Percentiles rank a stretch among this genome's conserved stretches.
Evolutionary conservation across 2,797 vertebrate species (phyloP).

Genomic region (Rhabdophis nuchalis): DNA sequence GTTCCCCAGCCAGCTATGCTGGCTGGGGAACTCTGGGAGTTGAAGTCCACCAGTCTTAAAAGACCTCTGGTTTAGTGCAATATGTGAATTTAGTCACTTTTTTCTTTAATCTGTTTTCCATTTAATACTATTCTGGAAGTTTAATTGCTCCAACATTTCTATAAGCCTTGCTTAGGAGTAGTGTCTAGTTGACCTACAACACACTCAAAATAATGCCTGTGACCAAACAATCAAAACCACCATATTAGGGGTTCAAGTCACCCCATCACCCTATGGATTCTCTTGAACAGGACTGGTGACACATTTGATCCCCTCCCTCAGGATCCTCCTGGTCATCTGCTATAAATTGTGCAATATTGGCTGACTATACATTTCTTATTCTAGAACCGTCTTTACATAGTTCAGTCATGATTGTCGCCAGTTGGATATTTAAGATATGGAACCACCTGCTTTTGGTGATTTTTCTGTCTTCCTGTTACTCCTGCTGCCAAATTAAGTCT

Average conservation of each 20-base stretch:
- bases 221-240: background rate
- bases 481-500: background rate
- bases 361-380: background rate
- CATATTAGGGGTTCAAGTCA: background rate
- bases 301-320: background rate
- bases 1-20: too few relatives aligned
- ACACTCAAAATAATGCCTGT: background rate
- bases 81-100: background rate
- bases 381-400: background rate
- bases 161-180: background rate
- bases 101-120: background rate
- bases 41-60: too few relatives aligned
- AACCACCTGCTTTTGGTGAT: background rate
- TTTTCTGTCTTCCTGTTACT: background rate
- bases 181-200: background rate
- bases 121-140: background rate
- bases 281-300: background rate
- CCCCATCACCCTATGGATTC: background rate
- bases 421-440: background rate
- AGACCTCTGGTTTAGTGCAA: background rate
- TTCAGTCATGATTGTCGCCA: background rate
- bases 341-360: background rate
- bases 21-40: too few relatives aligned
- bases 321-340: background rate
- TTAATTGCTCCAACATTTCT: background rate